A percentile compares a stretch with the other conserved stretches of the same genome.
Conservation (phyloP, 2,113 vertebrate species). For the Stercorarius parasiticus region DNA sequence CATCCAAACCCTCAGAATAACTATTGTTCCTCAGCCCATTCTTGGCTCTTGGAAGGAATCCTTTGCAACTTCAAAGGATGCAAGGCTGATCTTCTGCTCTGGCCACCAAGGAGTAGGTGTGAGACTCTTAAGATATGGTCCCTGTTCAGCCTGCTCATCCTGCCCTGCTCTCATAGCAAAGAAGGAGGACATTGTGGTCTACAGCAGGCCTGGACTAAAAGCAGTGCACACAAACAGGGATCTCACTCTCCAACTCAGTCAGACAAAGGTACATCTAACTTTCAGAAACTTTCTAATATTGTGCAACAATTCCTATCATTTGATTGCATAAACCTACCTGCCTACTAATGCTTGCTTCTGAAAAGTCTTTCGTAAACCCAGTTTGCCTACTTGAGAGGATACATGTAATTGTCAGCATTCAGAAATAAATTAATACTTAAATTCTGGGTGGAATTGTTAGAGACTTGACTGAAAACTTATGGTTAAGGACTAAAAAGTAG, state of each 20-base stretch:
- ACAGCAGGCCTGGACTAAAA: not conserved
- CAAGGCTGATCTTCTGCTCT: not conserved
- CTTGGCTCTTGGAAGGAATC: not conserved
- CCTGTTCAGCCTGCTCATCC: not conserved
- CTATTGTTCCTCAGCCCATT: not conserved
- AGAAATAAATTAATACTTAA: not conserved
- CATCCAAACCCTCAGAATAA: not conserved
- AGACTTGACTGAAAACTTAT: not conserved
- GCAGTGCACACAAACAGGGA: not conserved
- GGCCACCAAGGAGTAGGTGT: not conserved
- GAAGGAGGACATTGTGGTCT: not conserved
- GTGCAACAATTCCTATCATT: not conserved
- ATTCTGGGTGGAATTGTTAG: not conserved
- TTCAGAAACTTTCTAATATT: not conserved
- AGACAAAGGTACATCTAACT: not conserved
- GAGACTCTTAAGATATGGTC: not conserved
- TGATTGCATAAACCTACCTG: not conserved
- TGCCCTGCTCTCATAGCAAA: not conserved
- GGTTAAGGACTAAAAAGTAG: not conserved
- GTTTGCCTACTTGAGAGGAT: not conserved
- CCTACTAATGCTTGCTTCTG: not conserved
- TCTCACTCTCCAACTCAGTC: not conserved
- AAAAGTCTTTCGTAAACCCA: not conserved
- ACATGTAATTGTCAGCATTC: not conserved
- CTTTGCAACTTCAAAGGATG: not conserved